These are phyloP conservation scores for Callipepla squamata DNA, from an alignment of 2,113 vertebrate genomes.

Conservation along the genomic window DNA sequence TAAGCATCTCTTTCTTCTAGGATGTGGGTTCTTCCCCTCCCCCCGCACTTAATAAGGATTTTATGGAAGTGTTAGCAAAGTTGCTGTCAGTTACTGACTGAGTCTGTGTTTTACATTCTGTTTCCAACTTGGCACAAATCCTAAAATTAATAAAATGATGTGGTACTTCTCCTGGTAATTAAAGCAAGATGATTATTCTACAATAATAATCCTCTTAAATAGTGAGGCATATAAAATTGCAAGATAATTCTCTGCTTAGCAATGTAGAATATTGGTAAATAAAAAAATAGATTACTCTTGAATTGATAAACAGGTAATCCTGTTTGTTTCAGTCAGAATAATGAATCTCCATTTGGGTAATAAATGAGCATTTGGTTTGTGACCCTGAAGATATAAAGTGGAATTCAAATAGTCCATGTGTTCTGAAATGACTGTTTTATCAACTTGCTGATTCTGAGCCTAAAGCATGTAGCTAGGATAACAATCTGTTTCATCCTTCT, in stretches of 20 bases:
- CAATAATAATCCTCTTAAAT: constrained; percentile 65
- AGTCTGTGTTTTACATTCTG: constrained; percentile 36
- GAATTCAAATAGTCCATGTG: neutral
- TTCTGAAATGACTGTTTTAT: constrained; percentile 33
- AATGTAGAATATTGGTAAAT: constrained; percentile 53
- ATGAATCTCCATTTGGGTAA: constrained; percentile 44
- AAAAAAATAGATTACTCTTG: constrained; percentile 54
- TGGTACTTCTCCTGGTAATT: constrained; percentile 46
- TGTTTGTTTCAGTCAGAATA: constrained; percentile 50
- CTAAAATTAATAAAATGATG: constrained; percentile 58
- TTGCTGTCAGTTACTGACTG: constrained; percentile 11
- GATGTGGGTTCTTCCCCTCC: neutral
- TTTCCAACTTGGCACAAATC: constrained; percentile 58
- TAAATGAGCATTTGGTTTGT: constrained; percentile 31
- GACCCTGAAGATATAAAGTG: constrained; percentile 22
- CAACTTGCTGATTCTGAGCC: constrained; percentile 14
- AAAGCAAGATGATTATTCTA: constrained; percentile 59
- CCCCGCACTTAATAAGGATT: neutral
- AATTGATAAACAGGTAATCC: constrained; percentile 64
- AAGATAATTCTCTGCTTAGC: constrained; percentile 44
- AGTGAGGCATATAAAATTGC: constrained; percentile 26
- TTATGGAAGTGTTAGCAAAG: constrained; percentile 17
- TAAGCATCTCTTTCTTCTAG: neutral
- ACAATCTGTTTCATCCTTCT: constrained; percentile 24
- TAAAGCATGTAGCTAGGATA: constrained; percentile 2